Evolutionary conservation across 2,888 invertebrate genomes (phyloP), one percentile per base, ranked within the genome.

Genomic region (Acanthosoma haemorrhoidale): DNA sequence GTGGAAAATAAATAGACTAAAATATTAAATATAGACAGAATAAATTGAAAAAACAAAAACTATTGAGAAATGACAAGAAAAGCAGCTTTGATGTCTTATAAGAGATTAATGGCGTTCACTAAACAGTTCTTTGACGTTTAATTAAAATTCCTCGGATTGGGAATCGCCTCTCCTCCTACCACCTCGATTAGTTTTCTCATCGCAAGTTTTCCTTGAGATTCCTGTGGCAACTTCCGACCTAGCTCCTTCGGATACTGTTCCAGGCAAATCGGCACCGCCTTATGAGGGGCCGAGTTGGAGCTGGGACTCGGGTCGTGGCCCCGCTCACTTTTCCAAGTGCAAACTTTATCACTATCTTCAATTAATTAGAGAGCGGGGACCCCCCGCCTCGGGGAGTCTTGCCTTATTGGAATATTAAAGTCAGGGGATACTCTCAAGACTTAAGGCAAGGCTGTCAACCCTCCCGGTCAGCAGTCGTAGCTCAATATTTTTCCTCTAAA

Each of bases 111-210:
- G 61, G 21, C 34, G 18, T 38, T 25, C 32, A 21, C 34, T 61
- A 61, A 61, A 61, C 61, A 34, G 36, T 21, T 21, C 32, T 61
- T 61, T 61, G 61, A 61, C 61, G 38, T 61, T 38, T 61, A 61
- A 61, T 61, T 61, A 61, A 61, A 61, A 61, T 61, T 61, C 38
- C 36, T 61, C 21, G 43, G 25, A 43, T 43, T 43, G 51, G n/a
- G 51, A 51, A n/a, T n/a, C 13, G 5, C 0, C 9, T 3, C 43
- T 21, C 32, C 32, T 32, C 9, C 32, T 32, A 18, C 51, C 51
- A 21, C 51, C 25, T 51, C 51, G 51, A 51, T 51, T 51, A 51
- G 51, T 51, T 51, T 51, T 51, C 51, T 51, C 51, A 25, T 51
- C 25, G n/a, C 51, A 25, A 51, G 43, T 43, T 43, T 13, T 43